Conservation (phyloP, 1,140 invertebrate genomes). For the Atta colombica region DNA sequence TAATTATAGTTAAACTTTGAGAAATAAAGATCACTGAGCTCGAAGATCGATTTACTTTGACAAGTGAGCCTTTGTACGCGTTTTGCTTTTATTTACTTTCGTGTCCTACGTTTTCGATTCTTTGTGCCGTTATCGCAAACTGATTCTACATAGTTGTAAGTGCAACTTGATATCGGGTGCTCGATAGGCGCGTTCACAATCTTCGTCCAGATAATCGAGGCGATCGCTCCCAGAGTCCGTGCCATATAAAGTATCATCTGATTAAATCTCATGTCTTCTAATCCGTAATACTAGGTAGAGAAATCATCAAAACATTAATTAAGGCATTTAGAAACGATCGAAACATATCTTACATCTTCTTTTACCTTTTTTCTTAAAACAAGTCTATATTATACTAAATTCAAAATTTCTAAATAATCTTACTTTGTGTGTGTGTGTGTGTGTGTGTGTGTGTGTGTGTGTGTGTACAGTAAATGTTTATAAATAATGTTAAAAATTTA, state of each 20-base stretch:
- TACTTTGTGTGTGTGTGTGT: too few species aligned
- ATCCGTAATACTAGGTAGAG: conserved; percentile 73
- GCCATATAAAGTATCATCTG: conserved; percentile 79
- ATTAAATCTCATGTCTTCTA: conserved; percentile 80
- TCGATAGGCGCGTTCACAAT: conserved; percentile 76
- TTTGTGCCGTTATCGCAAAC: conserved; percentile 23
- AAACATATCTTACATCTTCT: not conserved
- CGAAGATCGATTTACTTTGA: too few species aligned
- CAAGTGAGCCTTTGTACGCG: not conserved
- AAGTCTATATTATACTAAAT: not conserved
- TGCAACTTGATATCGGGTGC: conserved; percentile 75
- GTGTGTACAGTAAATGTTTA: not conserved
- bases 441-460: not conserved
- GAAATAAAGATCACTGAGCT: too few species aligned
- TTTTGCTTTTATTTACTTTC: conserved; percentile 39
- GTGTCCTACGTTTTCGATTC: conserved; percentile 28
- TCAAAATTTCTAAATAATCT: not conserved
- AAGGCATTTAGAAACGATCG: not conserved
- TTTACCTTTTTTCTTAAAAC: not conserved
- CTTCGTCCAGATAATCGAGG: conserved; percentile 80
- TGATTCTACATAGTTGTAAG: conserved; percentile 73
- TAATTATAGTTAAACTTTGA: too few species aligned
- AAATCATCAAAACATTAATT: not conserved
- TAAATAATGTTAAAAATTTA: not conserved
- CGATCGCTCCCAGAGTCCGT: conserved; percentile 76